Evolutionary conservation across 2,113 vertebrate species (phyloP), one percentile per base, ranked within the genome.

Genomic region (Forbesichthys papilliferus): DNA sequence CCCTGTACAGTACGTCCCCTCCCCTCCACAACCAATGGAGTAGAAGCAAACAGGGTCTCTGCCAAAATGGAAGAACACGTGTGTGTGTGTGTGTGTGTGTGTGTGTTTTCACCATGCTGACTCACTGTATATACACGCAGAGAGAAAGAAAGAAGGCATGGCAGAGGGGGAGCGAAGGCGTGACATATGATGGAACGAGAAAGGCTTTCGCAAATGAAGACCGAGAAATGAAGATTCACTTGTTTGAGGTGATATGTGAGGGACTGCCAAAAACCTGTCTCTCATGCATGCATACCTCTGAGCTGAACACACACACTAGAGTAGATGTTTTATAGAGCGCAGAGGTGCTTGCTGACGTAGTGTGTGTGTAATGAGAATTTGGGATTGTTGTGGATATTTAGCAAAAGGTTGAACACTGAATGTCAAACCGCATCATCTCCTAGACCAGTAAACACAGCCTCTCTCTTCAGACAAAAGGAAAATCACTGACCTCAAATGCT

Each of bases 91-190:
- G 73, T 13, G 49, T 42, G 48, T 14, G 12, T 54, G 56, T 61
- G 48, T 53, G 49, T 36, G 60, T 42, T 18, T 33, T 62, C 14
- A 62, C 49, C 48, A 66, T 86, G 86, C 87, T 86, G 87, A 87
- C 68, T 89, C 89, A 90, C 67, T 55, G 53, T 71, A 34, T 66
- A 75, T 16, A 46, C 51, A 70, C 47, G 51, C 11, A 58, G 42
- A 65, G 54, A 48, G 9, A 58, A 53, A 57, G 53, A n/a, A 46
- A 56, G 14, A 46, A 34, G 53, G 48, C 36, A 46, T 8, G 11
- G 27, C 4, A 65, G 54, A 48, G 9, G 51, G 46, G 49, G 53
- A n/a, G 53, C 48, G 14, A 46, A 34, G 53, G 48, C 36, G 18
- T 8, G 27, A 42, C 36, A 18, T 27, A 27, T 27, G 27, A 64